Percentiles rank a stretch among this genome's conserved stretches.
These are phyloP conservation scores for Betta splendens DNA, from an alignment of 2,797 vertebrate genomes.

Conservation along the genomic window DNA sequence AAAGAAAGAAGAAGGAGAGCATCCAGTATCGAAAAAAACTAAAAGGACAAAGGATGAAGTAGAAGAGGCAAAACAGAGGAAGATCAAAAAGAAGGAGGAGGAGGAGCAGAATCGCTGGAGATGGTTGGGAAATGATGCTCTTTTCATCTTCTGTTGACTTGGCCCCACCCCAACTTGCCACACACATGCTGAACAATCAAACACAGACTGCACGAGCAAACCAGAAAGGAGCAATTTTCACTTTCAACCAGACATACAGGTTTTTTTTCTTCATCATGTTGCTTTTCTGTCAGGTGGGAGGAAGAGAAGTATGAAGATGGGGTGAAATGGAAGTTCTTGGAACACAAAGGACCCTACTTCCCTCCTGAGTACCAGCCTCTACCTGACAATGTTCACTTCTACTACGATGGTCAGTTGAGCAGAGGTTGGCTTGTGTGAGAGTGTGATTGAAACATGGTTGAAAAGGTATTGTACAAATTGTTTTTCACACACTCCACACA, in stretches of 20 bases:
- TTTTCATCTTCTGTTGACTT: slow-evolving; percentile 20
- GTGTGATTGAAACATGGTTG: neutral
- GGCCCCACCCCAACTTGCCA: neutral
- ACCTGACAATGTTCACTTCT: slow-evolving; percentile 74
- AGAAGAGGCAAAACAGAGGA: slow-evolving; percentile 66
- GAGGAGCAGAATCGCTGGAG: slow-evolving; percentile 82
- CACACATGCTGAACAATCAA: slow-evolving; percentile 2
- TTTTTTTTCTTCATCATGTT: slow-evolving; percentile 12
- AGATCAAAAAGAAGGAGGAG: slow-evolving; percentile 80
- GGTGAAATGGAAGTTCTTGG: slow-evolving; percentile 82
- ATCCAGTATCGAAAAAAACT: slow-evolving; percentile 52
- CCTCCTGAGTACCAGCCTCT: slow-evolving; percentile 73
- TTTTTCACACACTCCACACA: neutral
- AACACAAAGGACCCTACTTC: slow-evolving; percentile 79
- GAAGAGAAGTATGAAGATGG: slow-evolving; percentile 82
- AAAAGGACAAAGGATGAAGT: slow-evolving; percentile 77
- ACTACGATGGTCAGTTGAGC: slow-evolving; percentile 71
- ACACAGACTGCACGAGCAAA: slow-evolving; percentile 3
- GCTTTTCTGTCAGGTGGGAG: slow-evolving; percentile 74
- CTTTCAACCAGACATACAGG: neutral
- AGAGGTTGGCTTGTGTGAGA: neutral
- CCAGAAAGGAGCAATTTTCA: slow-evolving; percentile 14
- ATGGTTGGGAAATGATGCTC: slow-evolving; percentile 71
- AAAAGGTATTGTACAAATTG: neutral
- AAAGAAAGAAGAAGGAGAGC: slow-evolving; percentile 71